Base-by-base conservation (phyloP, 1,140 invertebrate species). In the Drosophila albomicans region DNA sequence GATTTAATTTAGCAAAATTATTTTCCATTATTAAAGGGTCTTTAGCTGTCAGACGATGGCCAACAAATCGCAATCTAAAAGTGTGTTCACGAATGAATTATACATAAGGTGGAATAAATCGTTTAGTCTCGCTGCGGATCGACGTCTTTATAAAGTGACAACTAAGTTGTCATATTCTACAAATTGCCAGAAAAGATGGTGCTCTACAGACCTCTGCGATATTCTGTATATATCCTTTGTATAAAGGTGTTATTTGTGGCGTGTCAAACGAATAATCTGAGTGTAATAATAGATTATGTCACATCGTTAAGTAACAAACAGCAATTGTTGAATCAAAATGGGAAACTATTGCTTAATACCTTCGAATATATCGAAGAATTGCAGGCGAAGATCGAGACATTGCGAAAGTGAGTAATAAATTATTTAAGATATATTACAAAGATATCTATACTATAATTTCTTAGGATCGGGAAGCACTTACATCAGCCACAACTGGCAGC, bases 271-370 rank as follows among this genome's bases (percentile, higher is more conserved):
- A 16, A 28, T 28, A 16, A 32, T 28, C 0, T 1, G 2, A 8
- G 6, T 49, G 5, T 2, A 11, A 10, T 10, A 0, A 49, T 20
- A 3, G 30, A 59, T 1, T 70, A 64, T 7, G 6, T 63, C 4
- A n/a, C 11, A 8, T 46, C 48, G 0, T 15, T 61, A 41, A 2
- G 6, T 0, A 32, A 48, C 6, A 82, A 72, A 5, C 5, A 45
- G 6, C 3, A 67, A 1, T 30, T 77, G 2, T 16, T 85, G 35
- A n/a, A 70, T 1, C 13, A 66, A 8, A 64, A 85, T n/a, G 32
- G 5, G 7, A 8, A 59, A n/a, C 45, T 80, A 2, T 54, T 80
- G 0, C 3, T 1, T 0, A 85, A 80, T 43, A 49, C 78, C 3
- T 10, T 16, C 2, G 2, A 48, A 7, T 81, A 78, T 41, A 32